A percentile compares a stretch with the other conserved stretches of the same genome.
phyloP scores from a whole-genome alignment of 2,797 vertebrate species.

The Pangasius macronema region DNA sequence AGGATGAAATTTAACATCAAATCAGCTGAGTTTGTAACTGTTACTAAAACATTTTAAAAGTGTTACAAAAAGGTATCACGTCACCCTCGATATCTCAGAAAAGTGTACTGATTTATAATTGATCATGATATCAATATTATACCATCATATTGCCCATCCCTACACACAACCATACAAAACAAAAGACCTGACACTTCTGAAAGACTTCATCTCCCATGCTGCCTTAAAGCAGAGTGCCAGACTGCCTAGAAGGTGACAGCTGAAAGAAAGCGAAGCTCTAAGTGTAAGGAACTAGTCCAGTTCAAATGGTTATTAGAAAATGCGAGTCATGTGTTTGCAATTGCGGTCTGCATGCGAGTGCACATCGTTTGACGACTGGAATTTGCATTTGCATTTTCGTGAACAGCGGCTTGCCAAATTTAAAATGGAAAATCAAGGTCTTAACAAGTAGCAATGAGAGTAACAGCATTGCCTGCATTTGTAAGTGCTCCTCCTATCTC shows the following conservation, averaged over 20 bases:
- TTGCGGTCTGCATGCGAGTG: background rate
- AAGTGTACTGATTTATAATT: background rate
- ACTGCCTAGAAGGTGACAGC: background rate
- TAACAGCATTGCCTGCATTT: background rate
- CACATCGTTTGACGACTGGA: background rate
- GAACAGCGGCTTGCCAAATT: background rate
- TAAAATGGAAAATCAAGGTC: conserved; percentile 24
- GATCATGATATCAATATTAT: background rate
- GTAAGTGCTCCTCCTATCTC: background rate
- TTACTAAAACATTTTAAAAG: background rate
- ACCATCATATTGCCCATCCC: background rate
- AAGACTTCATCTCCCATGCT: background rate
- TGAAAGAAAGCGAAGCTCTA: background rate
- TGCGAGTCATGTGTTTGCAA: background rate
- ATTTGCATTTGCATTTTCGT: background rate
- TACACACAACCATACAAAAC: background rate
- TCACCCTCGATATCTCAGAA: background rate
- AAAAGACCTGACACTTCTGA: background rate
- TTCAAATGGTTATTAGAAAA: background rate
- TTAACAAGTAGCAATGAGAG: background rate
- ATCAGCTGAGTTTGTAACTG: background rate
- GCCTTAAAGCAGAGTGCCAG: background rate
- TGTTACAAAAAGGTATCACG: background rate
- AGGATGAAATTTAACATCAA: background rate
- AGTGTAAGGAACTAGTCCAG: background rate